Evolutionary conservation across 2,888 invertebrate species (phyloP).

Genomic region (Pachycephus smyrnensis): DNA sequence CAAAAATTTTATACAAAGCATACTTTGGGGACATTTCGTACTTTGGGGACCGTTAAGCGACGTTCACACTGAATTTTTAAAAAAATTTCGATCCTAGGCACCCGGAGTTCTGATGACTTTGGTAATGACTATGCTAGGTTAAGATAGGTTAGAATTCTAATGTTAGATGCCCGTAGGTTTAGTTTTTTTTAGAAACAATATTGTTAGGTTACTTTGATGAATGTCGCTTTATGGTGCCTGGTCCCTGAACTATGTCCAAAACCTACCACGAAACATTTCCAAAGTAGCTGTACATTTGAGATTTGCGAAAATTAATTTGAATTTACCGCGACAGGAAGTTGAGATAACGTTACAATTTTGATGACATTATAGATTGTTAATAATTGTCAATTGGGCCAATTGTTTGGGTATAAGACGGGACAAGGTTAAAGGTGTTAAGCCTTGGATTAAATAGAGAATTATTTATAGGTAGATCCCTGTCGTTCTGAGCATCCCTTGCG

Average conservation of each 20-base stretch:
- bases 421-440: not conserved
- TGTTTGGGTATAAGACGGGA: not conserved
- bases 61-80: no score
- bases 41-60: no score
- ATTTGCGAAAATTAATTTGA: not conserved
- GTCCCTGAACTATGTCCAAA: not conserved
- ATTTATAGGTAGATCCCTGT: not conserved
- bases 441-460: not conserved
- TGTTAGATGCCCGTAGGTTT: no score
- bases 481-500: not conserved
- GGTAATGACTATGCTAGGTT: no score
- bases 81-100: no score
- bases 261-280: rapidly evolving
- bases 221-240: no score
- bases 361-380: not conserved
- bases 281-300: not conserved
- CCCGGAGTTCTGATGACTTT: no score
- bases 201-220: no score
- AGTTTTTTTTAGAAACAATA: no score
- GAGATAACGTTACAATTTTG: not conserved
- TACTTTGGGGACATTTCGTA: no score
- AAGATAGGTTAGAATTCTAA: no score
- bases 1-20: no score
- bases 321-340: not conserved
- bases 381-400: not conserved